Conservation (phyloP, 1,140 invertebrate species). For the Cecropterus lyciades region DNA sequence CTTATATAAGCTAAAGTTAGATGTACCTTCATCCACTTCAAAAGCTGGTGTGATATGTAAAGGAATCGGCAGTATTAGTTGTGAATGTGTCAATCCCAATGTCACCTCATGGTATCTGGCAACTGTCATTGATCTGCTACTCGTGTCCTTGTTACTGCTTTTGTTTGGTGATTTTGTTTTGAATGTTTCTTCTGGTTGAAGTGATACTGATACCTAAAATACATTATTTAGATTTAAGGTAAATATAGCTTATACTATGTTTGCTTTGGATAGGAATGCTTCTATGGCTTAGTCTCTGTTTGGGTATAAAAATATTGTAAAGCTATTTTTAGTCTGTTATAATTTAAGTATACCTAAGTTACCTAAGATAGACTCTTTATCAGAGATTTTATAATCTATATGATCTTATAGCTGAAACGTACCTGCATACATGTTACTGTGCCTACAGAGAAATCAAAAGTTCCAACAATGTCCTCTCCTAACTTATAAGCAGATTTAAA, state of each 20-base stretch:
- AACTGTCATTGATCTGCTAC: constrained; percentile 85
- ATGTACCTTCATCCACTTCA: constrained; percentile 91
- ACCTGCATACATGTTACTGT: constrained; percentile 97
- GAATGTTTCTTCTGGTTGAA: constrained; percentile 96
- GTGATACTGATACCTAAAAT: constrained; percentile 89
- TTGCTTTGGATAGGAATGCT: too few species aligned
- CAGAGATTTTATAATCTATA: too few species aligned
- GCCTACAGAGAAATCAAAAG: constrained; percentile 96
- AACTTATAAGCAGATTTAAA: constrained; percentile 97
- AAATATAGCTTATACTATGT: too few species aligned
- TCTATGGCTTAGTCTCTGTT: too few species aligned
- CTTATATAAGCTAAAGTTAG: not conserved
- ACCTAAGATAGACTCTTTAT: too few species aligned
- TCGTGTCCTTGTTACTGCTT: constrained; percentile 70
- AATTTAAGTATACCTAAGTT: too few species aligned
- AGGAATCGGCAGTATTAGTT: constrained; percentile 96
- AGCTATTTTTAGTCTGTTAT: too few species aligned
- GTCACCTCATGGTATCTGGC: constrained; percentile 97
- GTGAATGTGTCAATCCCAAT: constrained; percentile 93
- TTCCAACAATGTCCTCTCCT: constrained; percentile 98
- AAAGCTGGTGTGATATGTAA: constrained; percentile 97
- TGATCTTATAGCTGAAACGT: not conserved
- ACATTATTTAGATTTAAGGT: not conserved
- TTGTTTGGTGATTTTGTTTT: constrained; percentile 74
- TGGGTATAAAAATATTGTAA: not conserved